Evolutionary conservation across 2,888 invertebrate genomes (phyloP).

Genomic region (Isotomurus palustris): DNA sequence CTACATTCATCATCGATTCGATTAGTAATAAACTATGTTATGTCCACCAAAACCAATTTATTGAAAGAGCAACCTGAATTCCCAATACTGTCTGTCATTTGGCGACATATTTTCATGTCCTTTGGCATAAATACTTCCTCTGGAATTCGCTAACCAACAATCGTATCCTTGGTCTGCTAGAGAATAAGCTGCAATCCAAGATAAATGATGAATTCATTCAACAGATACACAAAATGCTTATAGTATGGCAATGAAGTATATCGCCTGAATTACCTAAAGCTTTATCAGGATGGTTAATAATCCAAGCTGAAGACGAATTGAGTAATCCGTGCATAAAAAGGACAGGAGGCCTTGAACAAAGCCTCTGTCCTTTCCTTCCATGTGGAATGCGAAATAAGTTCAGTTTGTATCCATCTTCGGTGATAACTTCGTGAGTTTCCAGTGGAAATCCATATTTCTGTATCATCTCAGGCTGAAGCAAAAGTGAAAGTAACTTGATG

Average conservation of each 20-base stretch:
- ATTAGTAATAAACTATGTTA: not conserved
- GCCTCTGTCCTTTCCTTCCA: not conserved
- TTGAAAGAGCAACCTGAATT: slow-evolving; percentile 2
- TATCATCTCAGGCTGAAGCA: slow-evolving; percentile 1
- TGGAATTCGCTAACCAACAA: not conserved
- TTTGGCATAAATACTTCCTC: slow-evolving; percentile 2
- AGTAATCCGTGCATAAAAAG: slow-evolving; percentile 5
- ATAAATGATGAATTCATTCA: not conserved
- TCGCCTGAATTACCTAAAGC: slow-evolving; percentile 2
- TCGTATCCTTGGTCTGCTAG: slow-evolving; percentile 7
- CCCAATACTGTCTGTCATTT: slow-evolving; percentile 7
- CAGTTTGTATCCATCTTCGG: slow-evolving; percentile 6
- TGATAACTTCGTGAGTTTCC: slow-evolving; percentile 3
- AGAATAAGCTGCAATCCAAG: not conserved
- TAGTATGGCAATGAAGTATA: not conserved
- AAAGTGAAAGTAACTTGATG: not conserved
- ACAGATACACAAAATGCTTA: not conserved
- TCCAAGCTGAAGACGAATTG: slow-evolving; percentile 10
- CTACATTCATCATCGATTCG: too few species aligned
- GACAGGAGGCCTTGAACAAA: not conserved
- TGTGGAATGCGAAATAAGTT: slow-evolving; percentile 6
- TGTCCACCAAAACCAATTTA: not conserved
- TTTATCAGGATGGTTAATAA: slow-evolving; percentile 5
- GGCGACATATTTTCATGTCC: not conserved
- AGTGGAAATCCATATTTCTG: slow-evolving; percentile 8